Base-by-base conservation (phyloP, 1,140 invertebrate species). In the Halictus rubicundus region DNA sequence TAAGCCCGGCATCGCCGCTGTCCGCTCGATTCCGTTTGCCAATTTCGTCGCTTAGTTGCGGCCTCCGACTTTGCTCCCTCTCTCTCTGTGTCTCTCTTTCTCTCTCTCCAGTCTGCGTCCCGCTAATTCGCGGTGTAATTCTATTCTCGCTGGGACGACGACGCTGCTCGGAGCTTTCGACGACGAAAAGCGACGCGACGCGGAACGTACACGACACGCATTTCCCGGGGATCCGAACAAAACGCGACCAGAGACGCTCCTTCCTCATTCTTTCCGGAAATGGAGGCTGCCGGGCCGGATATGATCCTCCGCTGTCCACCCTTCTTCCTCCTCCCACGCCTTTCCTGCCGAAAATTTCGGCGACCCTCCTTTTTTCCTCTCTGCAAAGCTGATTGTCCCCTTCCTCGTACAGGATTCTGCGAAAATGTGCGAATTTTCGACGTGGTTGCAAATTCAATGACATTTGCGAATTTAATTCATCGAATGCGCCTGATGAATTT, bases 181-280 rank as follows among this genome's bases (percentile, higher is more conserved):
- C 23, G 54, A 25, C 23, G 54, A 2, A 32, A 32, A 32, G 32
- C 32, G 32, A 32, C 32, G 32, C 32, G 32, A 32, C 32, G 32
- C 32, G 1, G 32, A 32, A 32, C 21, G 54, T 57, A 23, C 27
- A n/a, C 32, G 57, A 39, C 37, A 5, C 32, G 52, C 57, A n/a
- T 59, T 63, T 52, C 39, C 27, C 72, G 27, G n/a, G n/a, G 42
- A 74, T 49, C 52, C 27, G 72, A 74, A 66, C 37, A 54, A 74
- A 74, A 54, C 27, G 25, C 61, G 54, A 21, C 19, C 16, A 19
- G 49, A 21, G 49, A n/a, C 6, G 6, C 19, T 21, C 21, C 21
- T n/a, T n/a, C 21, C 21, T 57, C 54, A 21, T n/a, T 37, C 59
- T 23, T 14, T 46, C 65, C 27, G 72, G 70, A 72, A 72, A 72